Base-by-base conservation (phyloP, 1,140 invertebrate genomes). In the Drosophila novamexicana region DNA sequence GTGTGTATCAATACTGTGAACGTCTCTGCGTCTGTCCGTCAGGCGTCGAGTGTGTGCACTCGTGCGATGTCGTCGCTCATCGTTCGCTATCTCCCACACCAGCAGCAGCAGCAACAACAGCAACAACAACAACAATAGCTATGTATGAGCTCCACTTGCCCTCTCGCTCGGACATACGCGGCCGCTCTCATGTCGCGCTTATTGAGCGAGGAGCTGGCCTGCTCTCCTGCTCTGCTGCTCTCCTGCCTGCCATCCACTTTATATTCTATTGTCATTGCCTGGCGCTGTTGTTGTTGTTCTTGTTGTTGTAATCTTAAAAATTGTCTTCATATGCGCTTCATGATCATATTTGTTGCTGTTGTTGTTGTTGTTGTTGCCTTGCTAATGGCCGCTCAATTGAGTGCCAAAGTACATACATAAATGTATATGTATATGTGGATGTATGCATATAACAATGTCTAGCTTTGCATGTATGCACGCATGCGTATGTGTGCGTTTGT, bases 351-450 rank as follows among this genome's bases (percentile, higher is more conserved):
- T 69, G 49, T 22, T 22, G 44, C 44, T 18, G 18, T 75, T 69
- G 49, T 18, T 18, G 18, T 18, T 83, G 81, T 73, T 75, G 74
- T 73, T 86, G 58, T 49, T 75, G 72, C 69, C 52, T 69, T 88
- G 82, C 82, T 86, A 86, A 86, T 86, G 82, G 82, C 72, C 80
- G 83, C 83, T 86, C 83, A 86, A 86, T 86, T 86, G 83, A 83
- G 83, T 86, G 84, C 83, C 84, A 86, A 86, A 86, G 83, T 83
- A 86, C 82, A 88, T 65, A 50, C 66, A 49, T 42, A 50, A 49
- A 50, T 42, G 7, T 16, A 12, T 29, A n/a, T 39, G 14, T 39
- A 16, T 63, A 34, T 62, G 36, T 61, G 32, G 70, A 54, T 18
- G 18, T 58, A 42, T 54, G 56, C 61, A 45, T 69, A 40, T 12